A percentile compares a stretch with the other conserved stretches of the same genome.
Conservation (phyloP, 1,140 invertebrate species). For the Drosophila burlai region DNA sequence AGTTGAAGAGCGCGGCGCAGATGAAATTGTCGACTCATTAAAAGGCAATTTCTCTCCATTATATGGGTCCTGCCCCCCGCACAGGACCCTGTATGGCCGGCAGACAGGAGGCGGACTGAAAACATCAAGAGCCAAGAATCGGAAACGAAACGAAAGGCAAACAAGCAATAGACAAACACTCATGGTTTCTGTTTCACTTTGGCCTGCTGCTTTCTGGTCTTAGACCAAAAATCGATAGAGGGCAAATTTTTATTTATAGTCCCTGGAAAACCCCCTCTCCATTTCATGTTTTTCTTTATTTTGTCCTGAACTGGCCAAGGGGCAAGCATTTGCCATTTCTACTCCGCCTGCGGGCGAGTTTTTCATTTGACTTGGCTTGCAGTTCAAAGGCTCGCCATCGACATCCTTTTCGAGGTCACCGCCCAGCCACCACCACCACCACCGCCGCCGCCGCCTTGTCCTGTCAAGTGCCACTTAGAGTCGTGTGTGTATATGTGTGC, state of each 20-base stretch:
- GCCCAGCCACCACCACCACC: conserved; percentile 8
- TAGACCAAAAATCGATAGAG: conserved; percentile 64
- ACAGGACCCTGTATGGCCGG: conserved; percentile 12
- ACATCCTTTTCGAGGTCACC: conserved; percentile 64
- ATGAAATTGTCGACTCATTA: conserved; percentile 79
- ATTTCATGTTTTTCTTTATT: conserved; percentile 8
- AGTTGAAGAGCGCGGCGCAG: conserved; percentile 32
- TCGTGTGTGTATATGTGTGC: conserved; percentile 26
- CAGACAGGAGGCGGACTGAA: conserved; percentile 19
- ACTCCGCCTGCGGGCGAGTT: conserved; percentile 58
- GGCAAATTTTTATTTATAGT: conserved; percentile 79
- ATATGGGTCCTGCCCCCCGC: conserved; percentile 24
- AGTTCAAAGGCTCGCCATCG: conserved; percentile 67
- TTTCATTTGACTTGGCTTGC: conserved; percentile 81
- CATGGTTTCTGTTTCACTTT: conserved; percentile 52
- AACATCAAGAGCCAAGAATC: conserved; percentile 33
- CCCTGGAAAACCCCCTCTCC: conserved; percentile 12
- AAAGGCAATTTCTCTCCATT: conserved; percentile 79
- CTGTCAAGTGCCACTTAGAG: conserved; percentile 68
- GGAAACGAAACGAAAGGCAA: conserved; percentile 54
- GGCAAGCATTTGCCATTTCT: conserved; percentile 70
- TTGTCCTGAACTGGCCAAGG: conserved; percentile 34
- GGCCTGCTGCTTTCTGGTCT: conserved; percentile 23
- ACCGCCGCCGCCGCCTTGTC: conserved; percentile 47
- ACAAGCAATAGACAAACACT: conserved; percentile 77